Base-by-base conservation (phyloP, 2,797 vertebrate species). In the Amblyraja radiata region DNA sequence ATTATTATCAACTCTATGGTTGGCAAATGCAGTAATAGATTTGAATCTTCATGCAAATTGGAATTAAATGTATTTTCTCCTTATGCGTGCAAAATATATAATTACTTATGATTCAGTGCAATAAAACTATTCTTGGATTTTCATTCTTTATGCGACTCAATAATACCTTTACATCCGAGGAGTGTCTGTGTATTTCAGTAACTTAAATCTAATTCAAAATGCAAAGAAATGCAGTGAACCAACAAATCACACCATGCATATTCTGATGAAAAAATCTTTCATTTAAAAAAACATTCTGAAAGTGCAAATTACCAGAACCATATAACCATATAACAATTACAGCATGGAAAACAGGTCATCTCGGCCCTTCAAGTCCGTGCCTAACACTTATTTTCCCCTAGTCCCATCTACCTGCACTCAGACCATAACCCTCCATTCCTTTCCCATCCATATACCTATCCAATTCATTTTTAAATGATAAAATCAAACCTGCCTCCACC, bases 1-100 rank as follows among this genome's bases (percentile, higher is more conserved):
- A 92, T 71, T 68, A 90, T 28, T 28, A 39, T 54, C 25, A 74
- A 92, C 9, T 14, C 39, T 25, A 46, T 74, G 39, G 73, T 8
- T 61, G 13, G 21, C 58, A 92, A 76, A 74, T 58, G 71, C 73
- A 76, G 90, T 74, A 54, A 36, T 74, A 28, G 71, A 25, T 92
- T 76, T 92, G 39, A 92, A 92, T n/a, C 71, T 39, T 54, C 54
- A 28, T 76, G 71, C 13, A n/a, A 74, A 76, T 58, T 74, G 90
- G 46, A 92, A 54, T 92, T 74, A 54, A 73, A 28, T 58, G 39
- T 46, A 36, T 28, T 25, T 39, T 92, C 25, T 74, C 90, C 90
- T 92, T 92, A 94, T 93, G 93, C 90, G 93, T 94, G 93, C 79
- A 94, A 93, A 93, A 93, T 93, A 90, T 93, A 93, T 0, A 77